These are phyloP conservation scores for Taxidea taxus DNA, from an alignment of 2,113 vertebrate genomes.

Conservation along the genomic window DNA sequence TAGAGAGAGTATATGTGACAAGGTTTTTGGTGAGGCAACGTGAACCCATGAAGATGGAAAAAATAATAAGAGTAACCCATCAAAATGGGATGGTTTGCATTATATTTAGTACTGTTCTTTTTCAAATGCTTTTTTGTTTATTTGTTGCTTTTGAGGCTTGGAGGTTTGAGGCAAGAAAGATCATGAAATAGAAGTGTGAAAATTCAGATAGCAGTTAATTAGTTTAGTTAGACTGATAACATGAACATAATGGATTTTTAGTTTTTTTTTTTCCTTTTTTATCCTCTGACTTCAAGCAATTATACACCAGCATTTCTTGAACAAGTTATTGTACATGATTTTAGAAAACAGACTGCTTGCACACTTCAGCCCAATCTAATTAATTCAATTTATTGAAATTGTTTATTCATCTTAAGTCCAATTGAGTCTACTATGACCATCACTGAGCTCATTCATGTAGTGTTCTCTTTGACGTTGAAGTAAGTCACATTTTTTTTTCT, in stretches of 20 bases:
- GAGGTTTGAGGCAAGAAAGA: conserved; percentile 73
- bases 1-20: neutral
- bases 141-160: conserved; percentile 74
- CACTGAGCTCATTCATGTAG: conserved; percentile 59
- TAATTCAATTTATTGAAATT: conserved; percentile 84
- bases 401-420: conserved; percentile 78
- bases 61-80: conserved; percentile 10
- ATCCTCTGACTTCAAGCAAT: conserved; percentile 81
- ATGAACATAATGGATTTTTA: conserved; percentile 81
- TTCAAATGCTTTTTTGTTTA: conserved; percentile 56
- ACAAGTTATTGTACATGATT: conserved; percentile 81
- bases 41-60: neutral
- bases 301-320: conserved; percentile 75
- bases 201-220: conserved; percentile 86
- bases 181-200: conserved; percentile 83
- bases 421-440: conserved; percentile 69
- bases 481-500: neutral
- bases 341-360: conserved; percentile 71
- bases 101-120: neutral
- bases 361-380: conserved; percentile 72
- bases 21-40: neutral
- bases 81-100: neutral
- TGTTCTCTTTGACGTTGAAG: conserved; percentile 37
- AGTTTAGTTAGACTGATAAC: conserved; percentile 82
- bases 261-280: conserved; percentile 78